Conservation (phyloP, 1,140 invertebrate species). For the Drosophila eugracilis region DNA sequence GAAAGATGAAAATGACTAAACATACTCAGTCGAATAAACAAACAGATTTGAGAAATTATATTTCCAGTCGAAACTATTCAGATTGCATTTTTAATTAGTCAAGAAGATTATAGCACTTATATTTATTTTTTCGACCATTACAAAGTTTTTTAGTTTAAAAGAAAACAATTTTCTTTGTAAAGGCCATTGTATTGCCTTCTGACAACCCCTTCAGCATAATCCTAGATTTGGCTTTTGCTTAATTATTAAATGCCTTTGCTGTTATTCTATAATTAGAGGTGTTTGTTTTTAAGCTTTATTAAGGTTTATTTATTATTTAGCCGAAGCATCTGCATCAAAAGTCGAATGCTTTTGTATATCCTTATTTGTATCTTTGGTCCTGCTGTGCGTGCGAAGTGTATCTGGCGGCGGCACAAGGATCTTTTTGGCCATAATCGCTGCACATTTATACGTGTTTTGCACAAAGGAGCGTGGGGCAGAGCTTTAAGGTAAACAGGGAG, state of each 20-base stretch:
- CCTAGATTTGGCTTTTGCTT: too few relatives aligned
- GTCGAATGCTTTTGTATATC: constrained; percentile 26
- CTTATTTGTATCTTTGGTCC: constrained; percentile 35
- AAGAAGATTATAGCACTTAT: background rate
- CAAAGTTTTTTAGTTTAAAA: too few relatives aligned
- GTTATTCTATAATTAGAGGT: background rate
- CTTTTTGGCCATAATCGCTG: constrained; percentile 73
- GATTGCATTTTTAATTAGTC: background rate
- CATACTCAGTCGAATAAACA: constrained; percentile 15
- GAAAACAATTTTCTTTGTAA: too few relatives aligned
- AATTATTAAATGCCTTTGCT: background rate
- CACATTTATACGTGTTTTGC: constrained; percentile 71
- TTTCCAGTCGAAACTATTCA: background rate
- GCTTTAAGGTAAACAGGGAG: constrained; percentile 63
- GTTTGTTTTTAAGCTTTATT: background rate
- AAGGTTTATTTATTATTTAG: background rate
- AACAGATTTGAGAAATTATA: background rate
- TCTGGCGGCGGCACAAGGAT: constrained; percentile 54
- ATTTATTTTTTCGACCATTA: background rate
- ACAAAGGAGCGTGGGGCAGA: constrained; percentile 41
- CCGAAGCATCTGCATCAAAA: constrained; percentile 9
- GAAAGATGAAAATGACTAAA: constrained; percentile 47
- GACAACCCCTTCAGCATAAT: too few relatives aligned
- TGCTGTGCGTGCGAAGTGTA: constrained; percentile 20
- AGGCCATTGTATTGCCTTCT: too few relatives aligned